A percentile compares a stretch with the other conserved stretches of the same genome.
These are phyloP conservation scores for Rhadina sibilatrix DNA, from an alignment of 2,113 vertebrate species.

Conservation along the genomic window DNA sequence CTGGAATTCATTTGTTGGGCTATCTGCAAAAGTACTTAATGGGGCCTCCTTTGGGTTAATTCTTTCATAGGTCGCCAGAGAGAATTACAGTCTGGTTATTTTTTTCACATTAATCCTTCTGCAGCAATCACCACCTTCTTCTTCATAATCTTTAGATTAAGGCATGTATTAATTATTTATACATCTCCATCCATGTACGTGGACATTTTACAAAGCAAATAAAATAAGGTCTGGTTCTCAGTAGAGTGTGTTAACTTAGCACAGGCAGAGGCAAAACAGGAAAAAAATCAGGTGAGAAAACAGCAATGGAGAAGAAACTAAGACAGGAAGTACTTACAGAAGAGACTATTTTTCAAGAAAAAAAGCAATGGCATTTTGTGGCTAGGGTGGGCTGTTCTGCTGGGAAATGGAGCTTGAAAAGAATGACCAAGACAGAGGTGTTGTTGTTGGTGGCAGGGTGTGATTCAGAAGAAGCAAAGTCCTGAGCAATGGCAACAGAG, in stretches of 20 bases:
- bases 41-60: constrained; percentile 30
- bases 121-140: constrained; percentile 27
- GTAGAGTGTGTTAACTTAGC: neutral
- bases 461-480: neutral
- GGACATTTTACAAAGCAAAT: constrained; percentile 2
- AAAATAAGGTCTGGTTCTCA: neutral
- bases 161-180: constrained; percentile 46
- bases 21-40: constrained; percentile 50
- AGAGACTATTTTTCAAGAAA: neutral
- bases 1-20: constrained; percentile 31
- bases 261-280: neutral
- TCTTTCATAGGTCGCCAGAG: constrained; percentile 14
- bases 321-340: neutral
- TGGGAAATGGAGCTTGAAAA: neutral
- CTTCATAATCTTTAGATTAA: constrained; percentile 57
- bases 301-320: neutral
- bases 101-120: constrained; percentile 29
- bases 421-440: neutral
- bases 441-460: neutral
- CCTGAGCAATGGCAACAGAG: neutral
- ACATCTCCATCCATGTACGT: neutral
- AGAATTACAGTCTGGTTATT: constrained; percentile 40
- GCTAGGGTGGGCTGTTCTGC: neutral
- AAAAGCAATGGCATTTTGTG: neutral
- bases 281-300: neutral